Evolutionary conservation across 2,113 vertebrate genomes (phyloP).

Genomic region (Ptyas mucosa): DNA sequence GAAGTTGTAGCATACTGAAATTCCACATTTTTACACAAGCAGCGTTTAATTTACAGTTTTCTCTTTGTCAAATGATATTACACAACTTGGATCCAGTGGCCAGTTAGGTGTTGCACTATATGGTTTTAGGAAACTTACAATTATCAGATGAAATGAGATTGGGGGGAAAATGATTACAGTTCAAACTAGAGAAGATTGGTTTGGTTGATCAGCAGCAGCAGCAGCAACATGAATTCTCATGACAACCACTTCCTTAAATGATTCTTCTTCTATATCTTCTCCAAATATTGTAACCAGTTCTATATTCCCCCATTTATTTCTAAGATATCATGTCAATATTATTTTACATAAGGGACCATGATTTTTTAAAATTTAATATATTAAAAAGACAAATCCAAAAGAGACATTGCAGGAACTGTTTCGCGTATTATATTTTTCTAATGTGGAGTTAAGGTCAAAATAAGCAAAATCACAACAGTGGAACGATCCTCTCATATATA

Average conservation of each 20-base stretch:
- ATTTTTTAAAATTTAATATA: background rate
- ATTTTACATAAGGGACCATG: constrained; percentile 5
- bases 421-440: background rate
- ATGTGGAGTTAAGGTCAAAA: background rate
- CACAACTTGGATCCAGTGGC: constrained; percentile 15
- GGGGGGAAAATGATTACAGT: constrained; percentile 18
- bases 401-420: background rate
- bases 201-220: constrained; percentile 45
- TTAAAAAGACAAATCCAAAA: background rate
- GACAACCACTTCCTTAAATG: background rate
- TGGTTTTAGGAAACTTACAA: background rate
- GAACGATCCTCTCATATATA: background rate
- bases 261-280: constrained; percentile 20
- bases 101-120: background rate
- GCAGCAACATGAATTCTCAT: constrained; percentile 50
- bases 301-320: constrained; percentile 20
- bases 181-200: constrained; percentile 42
- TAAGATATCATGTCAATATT: background rate
- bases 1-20: constrained; percentile 24
- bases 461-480: background rate
- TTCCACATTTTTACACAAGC: constrained; percentile 33
- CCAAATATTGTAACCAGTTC: background rate
- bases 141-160: constrained; percentile 22
- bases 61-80: constrained; percentile 27
- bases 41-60: constrained; percentile 37